Base-by-base conservation (phyloP, 2,797 vertebrate species). In the Diglossa cyanea region DNA sequence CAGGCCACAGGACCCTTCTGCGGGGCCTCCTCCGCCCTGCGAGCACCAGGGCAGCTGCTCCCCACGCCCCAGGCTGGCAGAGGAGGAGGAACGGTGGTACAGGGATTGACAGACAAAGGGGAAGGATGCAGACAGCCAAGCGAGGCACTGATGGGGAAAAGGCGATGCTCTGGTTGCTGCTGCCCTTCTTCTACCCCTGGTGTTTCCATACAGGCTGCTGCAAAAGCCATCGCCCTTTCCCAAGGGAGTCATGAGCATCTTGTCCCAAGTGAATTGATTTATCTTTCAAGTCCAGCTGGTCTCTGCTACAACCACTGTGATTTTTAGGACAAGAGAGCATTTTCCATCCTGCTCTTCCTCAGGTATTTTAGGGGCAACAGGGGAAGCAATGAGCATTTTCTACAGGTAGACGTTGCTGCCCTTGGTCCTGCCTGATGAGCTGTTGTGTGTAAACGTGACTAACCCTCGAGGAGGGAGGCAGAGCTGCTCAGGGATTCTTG, bases 381-480 rank as follows among this genome's bases (percentile, higher is more conserved):
- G 15, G 5, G 15, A 54, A 68, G 20, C 1, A 2, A 16, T 2
- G 4, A 65, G 7, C 33, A 58, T 65, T 93, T 78, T 53, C 25
- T 45, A 6, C 28, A 10, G 50, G 40, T 17, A 62, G 39, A 17
- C 6, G 6, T 26, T 5, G 6, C 9, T 65, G 31, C 11, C 37
- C 31, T 62, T 33, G 17, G 24, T 60, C 26, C 50, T 65, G 19
- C 58, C 54, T 9, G 30, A 23, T 35, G 26, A 68, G 35, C 24
- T 87, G 68, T 14, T 84, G 33, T 0, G 3, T 37, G 6, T 42
- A 61, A 72, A 55, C 11, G 18, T 0, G 2, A 40, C 47, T 51
- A 58, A 47, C 13, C 13, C 45, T 35, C 0, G 0, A 51, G 74
- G 21, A 61, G 24, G 8, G 54, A 45, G 0, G 1, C 7, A 35